Evolutionary conservation across 1,140 invertebrate species (phyloP), one percentile per base, ranked within the genome.

Genomic region (Drosophila tsacasi): DNA sequence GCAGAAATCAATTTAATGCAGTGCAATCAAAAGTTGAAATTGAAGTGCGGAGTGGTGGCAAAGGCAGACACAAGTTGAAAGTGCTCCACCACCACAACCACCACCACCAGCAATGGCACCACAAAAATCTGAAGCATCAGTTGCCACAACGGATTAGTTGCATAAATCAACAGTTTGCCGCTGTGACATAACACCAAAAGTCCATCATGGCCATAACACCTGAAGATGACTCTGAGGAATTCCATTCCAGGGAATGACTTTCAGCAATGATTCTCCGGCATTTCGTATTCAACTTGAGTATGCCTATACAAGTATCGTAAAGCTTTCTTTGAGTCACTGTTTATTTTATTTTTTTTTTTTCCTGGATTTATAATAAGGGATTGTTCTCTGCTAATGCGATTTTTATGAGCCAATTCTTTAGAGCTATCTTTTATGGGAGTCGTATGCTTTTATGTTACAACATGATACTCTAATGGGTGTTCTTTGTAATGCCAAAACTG

Each of bases 1-100:
- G 32, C 78, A 83, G 77, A 89, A 89, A 90, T 89, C 77, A 90
- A 89, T 89, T 90, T 90, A 84, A 89, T 89, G 84, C 84, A 87
- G 77, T 89, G 85, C 84, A 89, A 90, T 89, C 84, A 90, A 89
- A 89, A 84, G 65, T 79, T 90, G 63, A 67, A 81, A 81, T 90
- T 84, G 81, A 79, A 71, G 76, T 87, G 81, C 71, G 52, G 71
- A 76, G 44, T 19, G 42, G 44, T 19, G 42, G 42, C 49, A 49
- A 47, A 55, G 27, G 42, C 49, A 35, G 32, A 35, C 30, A 73
- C 46, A 46, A 80, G 62, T 67, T 71, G 58, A 87, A 81, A 89
- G 49, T 80, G 61, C 64, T 55, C 4, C 12, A 7, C 12, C 35
- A 37, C 10, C 30, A 32, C n/a, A n/a, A n/a, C n/a, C n/a, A n/a